phyloP scores from a whole-genome alignment of 1,140 invertebrate species.

The Drosophila willistoni region DNA sequence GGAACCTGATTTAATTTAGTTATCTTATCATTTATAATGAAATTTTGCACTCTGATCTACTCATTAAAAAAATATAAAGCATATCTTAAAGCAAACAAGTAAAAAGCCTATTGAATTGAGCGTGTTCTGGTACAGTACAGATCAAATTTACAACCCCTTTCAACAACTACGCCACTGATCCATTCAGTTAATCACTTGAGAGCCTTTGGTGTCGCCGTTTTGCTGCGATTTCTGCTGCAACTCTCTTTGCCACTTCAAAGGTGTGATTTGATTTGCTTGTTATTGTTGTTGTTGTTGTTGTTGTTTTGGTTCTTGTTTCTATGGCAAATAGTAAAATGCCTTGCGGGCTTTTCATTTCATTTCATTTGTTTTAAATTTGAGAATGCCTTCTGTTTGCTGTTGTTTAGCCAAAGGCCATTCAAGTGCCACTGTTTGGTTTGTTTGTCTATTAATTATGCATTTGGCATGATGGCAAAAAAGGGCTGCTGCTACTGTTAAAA shows the following conservation, averaged over 20 bases:
- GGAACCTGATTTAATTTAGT: no score
- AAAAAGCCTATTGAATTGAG: no score
- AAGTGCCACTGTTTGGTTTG: conserved; percentile 33
- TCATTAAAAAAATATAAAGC: no score
- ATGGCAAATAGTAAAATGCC: conserved; percentile 62
- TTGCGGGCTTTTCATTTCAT: conserved; percentile 65
- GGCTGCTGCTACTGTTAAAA: not conserved
- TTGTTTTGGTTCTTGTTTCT: conserved; percentile 26
- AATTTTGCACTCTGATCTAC: no score
- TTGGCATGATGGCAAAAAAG: conserved; percentile 27
- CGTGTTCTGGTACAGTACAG: no score
- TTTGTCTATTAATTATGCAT: conserved; percentile 74
- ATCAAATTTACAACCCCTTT: no score
- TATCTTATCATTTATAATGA: no score
- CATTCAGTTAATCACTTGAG: conserved; percentile 40
- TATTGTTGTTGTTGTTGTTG: conserved; percentile 2
- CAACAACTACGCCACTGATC: not conserved
- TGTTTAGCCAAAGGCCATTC: conserved; percentile 52
- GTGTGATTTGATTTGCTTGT: conserved; percentile 8
- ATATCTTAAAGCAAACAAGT: no score
- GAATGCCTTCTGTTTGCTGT: conserved; percentile 51
- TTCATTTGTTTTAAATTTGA: conserved; percentile 72
- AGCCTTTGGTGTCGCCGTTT: conserved; percentile 32
- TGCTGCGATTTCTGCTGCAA: not conserved
- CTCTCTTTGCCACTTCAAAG: conserved; percentile 38